Evolutionary conservation across 92 coral and sea anemone species (phyloP).

Genomic region (Pocillopora meandrina): DNA sequence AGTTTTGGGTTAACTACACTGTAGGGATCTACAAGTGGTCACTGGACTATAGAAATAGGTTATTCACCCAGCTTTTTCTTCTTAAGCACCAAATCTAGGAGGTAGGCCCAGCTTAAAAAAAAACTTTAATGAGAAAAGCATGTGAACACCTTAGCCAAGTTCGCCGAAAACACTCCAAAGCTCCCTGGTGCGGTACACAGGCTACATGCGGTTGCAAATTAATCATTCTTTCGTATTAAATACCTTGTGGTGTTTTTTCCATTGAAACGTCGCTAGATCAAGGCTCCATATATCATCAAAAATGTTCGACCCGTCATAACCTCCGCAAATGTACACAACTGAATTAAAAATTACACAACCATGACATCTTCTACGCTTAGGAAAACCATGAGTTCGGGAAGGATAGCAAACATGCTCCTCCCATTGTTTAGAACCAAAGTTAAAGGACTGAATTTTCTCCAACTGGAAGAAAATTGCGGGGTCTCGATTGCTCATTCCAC

Average conservation of each 20-base stretch:
- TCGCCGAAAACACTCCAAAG: too few relatives aligned
- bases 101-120: too few relatives aligned
- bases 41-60: too few relatives aligned
- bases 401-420: constrained; percentile 61
- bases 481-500: constrained; percentile 79
- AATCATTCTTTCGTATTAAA: not conserved
- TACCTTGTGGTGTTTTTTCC: constrained; percentile 75
- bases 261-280: constrained; percentile 71
- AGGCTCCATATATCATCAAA: constrained; percentile 93
- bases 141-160: too few relatives aligned
- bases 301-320: constrained; percentile 71
- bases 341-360: constrained; percentile 85
- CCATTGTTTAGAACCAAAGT: constrained; percentile 69
- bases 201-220: not conserved
- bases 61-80: too few relatives aligned
- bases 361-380: constrained; percentile 91
- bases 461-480: constrained; percentile 67
- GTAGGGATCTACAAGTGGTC: too few relatives aligned
- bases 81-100: too few relatives aligned
- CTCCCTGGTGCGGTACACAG: not conserved
- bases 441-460: constrained; percentile 72
- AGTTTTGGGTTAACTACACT: too few relatives aligned
- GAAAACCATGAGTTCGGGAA: constrained; percentile 65
- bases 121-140: too few relatives aligned
- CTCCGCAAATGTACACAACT: constrained; percentile 83